Conservation (phyloP, 2,888 invertebrate species). For the Plebejus anna region DNA sequence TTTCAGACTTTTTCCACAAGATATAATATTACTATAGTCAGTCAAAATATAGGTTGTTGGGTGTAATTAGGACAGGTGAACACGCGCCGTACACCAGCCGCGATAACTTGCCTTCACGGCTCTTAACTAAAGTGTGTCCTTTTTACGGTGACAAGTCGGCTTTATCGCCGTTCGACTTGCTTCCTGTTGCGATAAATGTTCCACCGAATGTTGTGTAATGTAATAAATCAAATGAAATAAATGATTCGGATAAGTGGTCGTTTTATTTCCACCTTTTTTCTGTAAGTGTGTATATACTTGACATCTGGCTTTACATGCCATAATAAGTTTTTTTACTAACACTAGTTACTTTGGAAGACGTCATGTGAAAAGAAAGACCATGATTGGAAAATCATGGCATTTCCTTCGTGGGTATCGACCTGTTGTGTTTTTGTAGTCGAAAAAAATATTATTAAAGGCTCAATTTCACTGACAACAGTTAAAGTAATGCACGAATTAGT, state of each 20-base stretch:
- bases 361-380: no score
- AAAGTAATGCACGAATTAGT: no score
- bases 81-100: conserved; percentile 38
- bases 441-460: no score
- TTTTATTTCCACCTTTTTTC: conserved; percentile 22
- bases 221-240: conserved; percentile 14
- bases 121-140: conserved; percentile 50
- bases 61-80: conserved; percentile 54
- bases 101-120: conserved; percentile 45
- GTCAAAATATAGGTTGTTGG: conserved; percentile 6
- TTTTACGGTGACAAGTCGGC: conserved; percentile 54
- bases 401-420: no score
- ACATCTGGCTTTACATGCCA: neutral
- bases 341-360: no score
- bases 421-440: no score
- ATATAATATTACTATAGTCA: neutral
- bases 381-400: no score
- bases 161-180: conserved; percentile 45
- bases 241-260: conserved; percentile 9
- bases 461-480: no score
- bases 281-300: neutral
- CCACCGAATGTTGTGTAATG: conserved; percentile 17
- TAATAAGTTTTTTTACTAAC: neutral
- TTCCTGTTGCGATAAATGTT: conserved; percentile 38
- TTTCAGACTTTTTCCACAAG: no score